A percentile compares a stretch with the other conserved stretches of the same genome.
phyloP scores from a whole-genome alignment of 1,140 invertebrate genomes.

The Trachymyrmex cornetzi region DNA sequence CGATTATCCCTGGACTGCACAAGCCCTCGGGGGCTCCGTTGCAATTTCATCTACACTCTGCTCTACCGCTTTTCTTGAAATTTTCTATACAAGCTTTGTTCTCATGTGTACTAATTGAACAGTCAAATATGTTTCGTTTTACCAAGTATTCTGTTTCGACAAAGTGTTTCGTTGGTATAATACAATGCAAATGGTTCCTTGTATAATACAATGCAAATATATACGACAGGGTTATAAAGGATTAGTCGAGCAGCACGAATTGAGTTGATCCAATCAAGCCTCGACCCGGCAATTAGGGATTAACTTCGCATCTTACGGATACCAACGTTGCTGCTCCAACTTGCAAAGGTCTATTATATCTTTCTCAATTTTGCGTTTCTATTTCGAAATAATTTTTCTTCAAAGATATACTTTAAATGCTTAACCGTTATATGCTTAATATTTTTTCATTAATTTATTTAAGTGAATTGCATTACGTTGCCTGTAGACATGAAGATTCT shows the following conservation, averaged over 20 bases:
- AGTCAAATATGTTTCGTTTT: not conserved
- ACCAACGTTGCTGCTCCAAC: not conserved
- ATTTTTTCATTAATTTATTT: slow-evolving; percentile 1
- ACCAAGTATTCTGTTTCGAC: not conserved
- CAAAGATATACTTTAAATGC: not conserved
- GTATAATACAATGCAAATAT: slow-evolving; percentile 37
- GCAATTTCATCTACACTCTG: slow-evolving; percentile 30
- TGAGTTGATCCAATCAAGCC: slow-evolving; percentile 34
- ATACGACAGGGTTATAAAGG: slow-evolving; percentile 33
- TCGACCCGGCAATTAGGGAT: slow-evolving; percentile 12
- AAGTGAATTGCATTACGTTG: not conserved
- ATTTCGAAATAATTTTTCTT: not conserved
- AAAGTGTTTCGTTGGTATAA: not conserved
- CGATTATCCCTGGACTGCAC: slow-evolving; percentile 14
- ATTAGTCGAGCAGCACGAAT: slow-evolving; percentile 22
- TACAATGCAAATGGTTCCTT: slow-evolving; percentile 24
- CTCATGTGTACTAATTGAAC: slow-evolving; percentile 6
- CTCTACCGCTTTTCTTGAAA: slow-evolving; percentile 7
- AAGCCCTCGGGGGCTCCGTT: not conserved
- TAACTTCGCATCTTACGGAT: slow-evolving; percentile 10
- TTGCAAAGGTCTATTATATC: not conserved
- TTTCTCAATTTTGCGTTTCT: not conserved
- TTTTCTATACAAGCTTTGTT: slow-evolving; percentile 12
- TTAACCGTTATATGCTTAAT: not conserved
- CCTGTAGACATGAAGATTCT: no score